These are phyloP conservation scores for Alloscopus bannaensis DNA, from an alignment of 2,888 invertebrate genomes.

Conservation along the genomic window DNA sequence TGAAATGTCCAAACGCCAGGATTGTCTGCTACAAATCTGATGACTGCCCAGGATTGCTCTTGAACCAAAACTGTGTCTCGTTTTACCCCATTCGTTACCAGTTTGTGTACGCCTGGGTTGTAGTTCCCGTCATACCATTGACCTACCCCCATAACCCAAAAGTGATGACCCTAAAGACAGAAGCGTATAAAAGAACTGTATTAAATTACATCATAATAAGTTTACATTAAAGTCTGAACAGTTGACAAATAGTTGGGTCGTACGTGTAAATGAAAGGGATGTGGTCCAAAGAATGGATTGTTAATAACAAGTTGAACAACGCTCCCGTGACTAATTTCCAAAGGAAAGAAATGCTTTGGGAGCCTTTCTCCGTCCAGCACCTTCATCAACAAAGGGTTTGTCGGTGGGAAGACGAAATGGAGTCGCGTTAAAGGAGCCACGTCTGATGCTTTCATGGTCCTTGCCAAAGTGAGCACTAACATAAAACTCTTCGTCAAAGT, in stretches of 20 bases:
- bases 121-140: constrained; percentile 44
- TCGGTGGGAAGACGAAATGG: constrained; percentile 31
- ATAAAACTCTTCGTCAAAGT: constrained; percentile 55
- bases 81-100: constrained; percentile 43
- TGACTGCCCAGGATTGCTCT: constrained; percentile 54
- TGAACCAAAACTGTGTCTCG: constrained; percentile 61
- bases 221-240: neutral
- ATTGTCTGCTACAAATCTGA: constrained; percentile 61
- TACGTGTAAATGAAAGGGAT: constrained; percentile 71
- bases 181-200: neutral
- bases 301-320: constrained; percentile 67
- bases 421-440: constrained; percentile 58
- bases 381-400: constrained; percentile 58
- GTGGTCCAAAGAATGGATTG: constrained; percentile 49
- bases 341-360: constrained; percentile 16
- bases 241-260: too few relatives aligned
- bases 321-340: constrained; percentile 44
- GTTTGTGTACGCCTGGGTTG: constrained; percentile 24
- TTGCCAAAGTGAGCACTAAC: constrained; percentile 35
- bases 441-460: constrained; percentile 47
- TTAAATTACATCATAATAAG: neutral
- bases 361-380: constrained; percentile 49
- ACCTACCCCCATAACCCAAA: constrained; percentile 67
- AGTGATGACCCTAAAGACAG: constrained; percentile 37
- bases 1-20: constrained; percentile 66